These are phyloP conservation scores for Oryzaephilus surinamensis DNA, from an alignment of 1,140 invertebrate species.

Conservation along the genomic window DNA sequence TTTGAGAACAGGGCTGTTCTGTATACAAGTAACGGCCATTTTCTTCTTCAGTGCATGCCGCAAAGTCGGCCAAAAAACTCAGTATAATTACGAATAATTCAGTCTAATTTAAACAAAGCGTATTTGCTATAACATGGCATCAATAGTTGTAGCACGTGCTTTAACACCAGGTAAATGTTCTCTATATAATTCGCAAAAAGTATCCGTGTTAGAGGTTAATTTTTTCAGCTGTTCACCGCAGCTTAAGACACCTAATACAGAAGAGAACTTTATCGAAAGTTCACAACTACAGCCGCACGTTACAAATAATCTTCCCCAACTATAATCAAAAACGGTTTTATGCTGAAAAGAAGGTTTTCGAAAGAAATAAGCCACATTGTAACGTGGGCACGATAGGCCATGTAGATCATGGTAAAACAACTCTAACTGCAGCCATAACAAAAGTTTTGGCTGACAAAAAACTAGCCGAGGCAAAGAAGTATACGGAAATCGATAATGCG, in stretches of 20 bases:
- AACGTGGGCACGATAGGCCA: conserved; percentile 99
- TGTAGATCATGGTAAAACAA: conserved; percentile 99
- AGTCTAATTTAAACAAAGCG: not conserved
- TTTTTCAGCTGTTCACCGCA: not conserved
- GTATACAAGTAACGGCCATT: no score
- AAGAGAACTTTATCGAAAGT: conserved; percentile 7
- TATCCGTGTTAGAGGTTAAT: not conserved
- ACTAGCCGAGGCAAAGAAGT: conserved; percentile 72
- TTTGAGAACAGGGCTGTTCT: no score
- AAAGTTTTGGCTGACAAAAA: conserved; percentile 74
- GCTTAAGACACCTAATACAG: not conserved
- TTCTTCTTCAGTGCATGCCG: no score
- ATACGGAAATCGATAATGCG: conserved; percentile 96
- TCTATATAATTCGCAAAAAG: no score
- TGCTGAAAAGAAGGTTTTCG: conserved; percentile 65
- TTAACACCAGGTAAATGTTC: not conserved
- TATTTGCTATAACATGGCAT: not conserved
- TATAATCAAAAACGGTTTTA: conserved; percentile 38
- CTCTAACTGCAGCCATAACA: conserved; percentile 96
- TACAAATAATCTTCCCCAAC: conserved; percentile 14
- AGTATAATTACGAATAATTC: no score
- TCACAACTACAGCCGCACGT: conserved; percentile 14
- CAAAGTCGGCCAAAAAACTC: no score
- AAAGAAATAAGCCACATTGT: conserved; percentile 85
- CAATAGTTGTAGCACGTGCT: not conserved